Base-by-base conservation (phyloP, 2,797 vertebrate species). In the Rhinella marina region DNA sequence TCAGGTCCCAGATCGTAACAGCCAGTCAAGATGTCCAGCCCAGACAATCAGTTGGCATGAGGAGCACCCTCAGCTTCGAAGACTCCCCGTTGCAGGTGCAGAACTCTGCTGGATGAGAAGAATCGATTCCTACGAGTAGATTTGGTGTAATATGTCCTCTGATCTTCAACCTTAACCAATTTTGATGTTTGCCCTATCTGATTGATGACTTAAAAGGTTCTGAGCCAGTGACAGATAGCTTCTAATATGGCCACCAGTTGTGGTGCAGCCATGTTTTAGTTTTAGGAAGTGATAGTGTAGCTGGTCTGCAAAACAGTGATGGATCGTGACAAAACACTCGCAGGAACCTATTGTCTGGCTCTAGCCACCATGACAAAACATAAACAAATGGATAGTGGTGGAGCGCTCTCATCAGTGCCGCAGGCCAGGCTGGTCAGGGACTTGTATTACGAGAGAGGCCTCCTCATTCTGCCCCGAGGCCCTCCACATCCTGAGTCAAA, bases 201-300 rank as follows among this genome's bases (percentile, higher is more conserved):
- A 90, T 41, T 57, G 82, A 86, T 84, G 17, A 88, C 85, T 87
- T 84, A 84, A 81, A 83, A 86, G 84, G 59, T 84, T 83, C 54
- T 64, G 79, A 80, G 62, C 75, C 19, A 78, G 57, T 82, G 73
- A 90, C 54, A 86, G 89, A 86, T 32, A 25, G 16, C 54, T 56
- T 75, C 83, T 72, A 85, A 54, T 86, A 68, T 56, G 62, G 27
- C 68, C 21, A 81, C 66, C 81, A 85, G 56, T 82, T 66, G 80
- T 56, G 70, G 25, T 11, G 21, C 68, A 25, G 80, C 76, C 75
- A 84, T 87, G 84, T 82, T 88, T n/a, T n/a, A n/a, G n/a, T n/a
- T n/a, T 78, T 82, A 89, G 88, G 90, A 89, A 90, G 81, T 56
- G 83, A 89, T 79, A 81, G 80, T 80, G 59, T 88, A 86, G 83